Evolutionary conservation across 2,888 invertebrate genomes (phyloP).

Genomic region (Lithophane semibrunnea): DNA sequence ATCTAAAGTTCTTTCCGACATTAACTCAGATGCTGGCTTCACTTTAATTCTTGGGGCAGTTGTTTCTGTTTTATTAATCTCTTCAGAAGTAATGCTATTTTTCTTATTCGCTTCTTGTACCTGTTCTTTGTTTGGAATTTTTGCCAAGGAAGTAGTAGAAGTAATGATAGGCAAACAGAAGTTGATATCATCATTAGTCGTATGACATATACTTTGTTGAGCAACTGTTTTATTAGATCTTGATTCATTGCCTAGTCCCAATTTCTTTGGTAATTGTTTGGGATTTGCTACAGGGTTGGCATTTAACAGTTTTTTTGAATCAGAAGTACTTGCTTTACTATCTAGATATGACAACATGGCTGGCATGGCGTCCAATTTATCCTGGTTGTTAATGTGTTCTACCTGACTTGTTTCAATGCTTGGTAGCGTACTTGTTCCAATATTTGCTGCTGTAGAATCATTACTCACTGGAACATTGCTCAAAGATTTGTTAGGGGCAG

Average conservation of each 20-base stretch:
- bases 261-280: slow-evolving; percentile 80
- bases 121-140: slow-evolving; percentile 40
- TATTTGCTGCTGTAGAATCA: slow-evolving; percentile 18
- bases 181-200: slow-evolving; percentile 42
- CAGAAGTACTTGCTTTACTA: slow-evolving; percentile 34
- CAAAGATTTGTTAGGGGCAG: not conserved
- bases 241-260: slow-evolving; percentile 44
- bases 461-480: not conserved
- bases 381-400: slow-evolving; percentile 8
- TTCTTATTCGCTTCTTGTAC: slow-evolving; percentile 21
- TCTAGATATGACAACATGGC: slow-evolving; percentile 50
- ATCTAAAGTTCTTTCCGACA: slow-evolving; percentile 75
- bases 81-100: slow-evolving; percentile 8
- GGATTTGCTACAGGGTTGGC: slow-evolving; percentile 84
- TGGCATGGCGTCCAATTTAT: slow-evolving; percentile 26
- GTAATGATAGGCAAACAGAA: slow-evolving; percentile 80
- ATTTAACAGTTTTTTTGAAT: slow-evolving; percentile 71
- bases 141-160: slow-evolving; percentile 79
- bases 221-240: slow-evolving; percentile 34
- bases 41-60: slow-evolving; percentile 83
- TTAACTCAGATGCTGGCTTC: slow-evolving; percentile 82
- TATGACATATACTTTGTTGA: slow-evolving; percentile 12
- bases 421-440: not conserved
- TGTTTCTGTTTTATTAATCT: slow-evolving; percentile 12
- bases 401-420: slow-evolving; percentile 6